Base-by-base conservation (phyloP, 2,113 vertebrate genomes). In the Corythaixoides concolor region DNA sequence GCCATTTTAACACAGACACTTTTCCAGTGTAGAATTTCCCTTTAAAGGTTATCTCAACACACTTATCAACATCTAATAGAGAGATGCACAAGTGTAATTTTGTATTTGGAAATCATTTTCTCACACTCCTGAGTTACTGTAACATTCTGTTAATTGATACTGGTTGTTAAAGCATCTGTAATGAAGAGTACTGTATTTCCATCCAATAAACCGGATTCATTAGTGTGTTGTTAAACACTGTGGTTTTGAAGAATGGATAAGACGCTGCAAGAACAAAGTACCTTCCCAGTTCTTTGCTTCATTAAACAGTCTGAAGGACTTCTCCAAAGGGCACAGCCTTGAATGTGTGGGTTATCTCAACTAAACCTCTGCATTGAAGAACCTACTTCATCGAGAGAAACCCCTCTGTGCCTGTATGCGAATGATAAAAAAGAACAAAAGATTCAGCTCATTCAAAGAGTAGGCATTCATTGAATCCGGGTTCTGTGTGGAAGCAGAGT, bases 221-320 rank as follows among this genome's bases (percentile, higher is more conserved):
- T 96, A 52, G 73, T 55, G 70, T 89, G 82, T 93, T 93, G 75
- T 77, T 94, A 96, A 97, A 96, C 85, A 94, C 82, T 68, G 68
- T 28, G 72, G 64, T 90, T 97, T 96, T 94, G 88, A 96, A 91
- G 60, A 60, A 90, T 67, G 94, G 79, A 70, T 96, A 95, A 94
- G 88, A 77, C 45, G 7, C 59, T 67, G 72, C 43, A 78, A 95
- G 95, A 97, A 97, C 96, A 97, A 97, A 97, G 97, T 88, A 77
- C 75, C 89, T 97, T 97, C 92, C 93, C 68, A 97, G 95, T 94
- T 93, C 97, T 94, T 87, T 33, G 96, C 94, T 98, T 98, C 97
- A 94, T 98, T 98, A 96, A 96, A 90, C 97, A 96, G 74, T 82
- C 95, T 97, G 96, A 98, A 97, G 97, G 84, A 90, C 89, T 97